Percentiles rank a stretch among this genome's conserved stretches.
Evolutionary conservation across 2,888 invertebrate species (phyloP).

Genomic region (Embidobia sp.): DNA sequence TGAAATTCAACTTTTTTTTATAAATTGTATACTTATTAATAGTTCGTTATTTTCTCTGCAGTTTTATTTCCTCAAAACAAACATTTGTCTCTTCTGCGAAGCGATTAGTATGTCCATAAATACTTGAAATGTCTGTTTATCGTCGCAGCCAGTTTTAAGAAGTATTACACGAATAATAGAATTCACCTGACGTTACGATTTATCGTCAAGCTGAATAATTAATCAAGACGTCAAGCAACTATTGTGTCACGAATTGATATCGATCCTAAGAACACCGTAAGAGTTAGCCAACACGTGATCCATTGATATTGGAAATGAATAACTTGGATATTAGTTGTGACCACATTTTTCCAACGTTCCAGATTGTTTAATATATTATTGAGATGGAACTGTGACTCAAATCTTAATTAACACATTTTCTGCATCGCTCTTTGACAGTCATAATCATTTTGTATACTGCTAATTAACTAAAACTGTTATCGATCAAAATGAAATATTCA

Average conservation of each 20-base stretch:
- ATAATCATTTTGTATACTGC: too few species aligned
- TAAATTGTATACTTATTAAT: too few species aligned
- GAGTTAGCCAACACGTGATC: constrained; percentile 19
- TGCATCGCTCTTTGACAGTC: too few species aligned
- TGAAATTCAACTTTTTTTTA: too few species aligned
- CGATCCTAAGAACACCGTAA: constrained; percentile 15
- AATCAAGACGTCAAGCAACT: constrained; percentile 25
- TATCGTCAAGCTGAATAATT: constrained; percentile 30
- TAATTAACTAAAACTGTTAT: too few species aligned
- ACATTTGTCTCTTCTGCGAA: constrained; percentile 4
- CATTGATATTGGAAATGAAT: constrained; percentile 8
- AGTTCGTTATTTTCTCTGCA: too few species aligned
- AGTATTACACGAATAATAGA: constrained; percentile 24
- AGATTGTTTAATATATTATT: constrained; percentile 9
- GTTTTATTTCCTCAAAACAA: too few species aligned
- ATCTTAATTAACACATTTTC: neutral
- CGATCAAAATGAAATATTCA: too few species aligned
- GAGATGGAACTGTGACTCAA: constrained; percentile 10
- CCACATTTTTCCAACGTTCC: neutral
- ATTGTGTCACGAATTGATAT: constrained; percentile 26
- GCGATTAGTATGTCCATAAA: constrained; percentile 25
- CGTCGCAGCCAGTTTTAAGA: constrained; percentile 23
- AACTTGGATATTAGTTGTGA: constrained; percentile 19
- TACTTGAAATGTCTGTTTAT: constrained; percentile 3
- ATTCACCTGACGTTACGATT: constrained; percentile 17